Conservation (phyloP, 2,888 invertebrate genomes). For the Agriopis marginaria region DNA sequence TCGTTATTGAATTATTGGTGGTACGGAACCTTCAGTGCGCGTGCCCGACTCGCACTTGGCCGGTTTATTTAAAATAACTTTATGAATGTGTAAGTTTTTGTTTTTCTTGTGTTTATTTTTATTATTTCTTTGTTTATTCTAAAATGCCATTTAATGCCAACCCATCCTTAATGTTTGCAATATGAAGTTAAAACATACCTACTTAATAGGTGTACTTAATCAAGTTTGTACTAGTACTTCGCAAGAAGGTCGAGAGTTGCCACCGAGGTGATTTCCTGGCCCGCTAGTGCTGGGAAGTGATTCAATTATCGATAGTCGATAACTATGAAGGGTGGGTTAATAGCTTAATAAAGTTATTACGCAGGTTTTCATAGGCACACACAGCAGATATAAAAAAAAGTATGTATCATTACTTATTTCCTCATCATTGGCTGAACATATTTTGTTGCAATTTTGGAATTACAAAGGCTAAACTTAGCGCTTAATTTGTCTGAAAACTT, state of each 20-base stretch:
- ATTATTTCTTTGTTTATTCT: too few relatives aligned
- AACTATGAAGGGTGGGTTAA: slow-evolving; percentile 8
- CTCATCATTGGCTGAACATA: too few relatives aligned
- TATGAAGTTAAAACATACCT: background rate
- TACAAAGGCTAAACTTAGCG: too few relatives aligned
- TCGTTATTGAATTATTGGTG: too few relatives aligned
- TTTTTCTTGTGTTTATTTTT: too few relatives aligned
- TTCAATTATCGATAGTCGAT: slow-evolving; percentile 40
- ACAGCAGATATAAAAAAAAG: background rate
- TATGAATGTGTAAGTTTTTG: too few relatives aligned
- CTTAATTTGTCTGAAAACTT: too few relatives aligned
- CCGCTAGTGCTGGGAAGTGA: slow-evolving; percentile 28
- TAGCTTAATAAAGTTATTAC: background rate
- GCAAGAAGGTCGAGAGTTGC: slow-evolving; percentile 37
- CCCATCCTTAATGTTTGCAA: background rate
- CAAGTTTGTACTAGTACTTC: slow-evolving; percentile 16
- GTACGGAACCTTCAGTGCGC: too few relatives aligned
- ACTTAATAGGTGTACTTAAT: slow-evolving; percentile 12
- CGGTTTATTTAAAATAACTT: too few relatives aligned
- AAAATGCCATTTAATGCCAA: background rate
- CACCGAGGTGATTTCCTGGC: slow-evolving; percentile 43
- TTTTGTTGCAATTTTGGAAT: too few relatives aligned
- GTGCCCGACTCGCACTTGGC: too few relatives aligned
- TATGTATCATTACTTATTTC: too few relatives aligned
- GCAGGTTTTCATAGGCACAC: background rate